Evolutionary conservation across 2,113 vertebrate genomes (phyloP).

Genomic region (Mus musculus): GRCm39 chrX:132543501-132544000

Average conservation of each 20-base stretch:
- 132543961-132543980: neutral
- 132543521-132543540: conserved; percentile 28
- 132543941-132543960: conserved; percentile 2
- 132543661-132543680: neutral
- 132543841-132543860: conserved; percentile 27
- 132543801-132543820: conserved; percentile 57
- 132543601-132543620: neutral
- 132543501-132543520: conserved; percentile 40
- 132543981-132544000: neutral
- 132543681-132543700: conserved; percentile 39
- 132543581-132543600: conserved; percentile 11
- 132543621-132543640: conserved; percentile 18
- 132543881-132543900: no score
- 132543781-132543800: conserved; percentile 40
- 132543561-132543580: neutral
- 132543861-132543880: neutral
- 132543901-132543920: conserved; percentile 22
- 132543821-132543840: neutral
- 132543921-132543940: conserved; percentile 17
- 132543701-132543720: neutral
- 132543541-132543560: conserved; percentile 35
- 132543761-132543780: conserved; percentile 23
- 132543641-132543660: conserved; percentile 5
- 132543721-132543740: conserved; percentile 41
- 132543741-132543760: conserved; percentile 12